Evolutionary conservation across 2,113 vertebrate genomes (phyloP).

Genomic region (Microcebus griseorufus): DNA sequence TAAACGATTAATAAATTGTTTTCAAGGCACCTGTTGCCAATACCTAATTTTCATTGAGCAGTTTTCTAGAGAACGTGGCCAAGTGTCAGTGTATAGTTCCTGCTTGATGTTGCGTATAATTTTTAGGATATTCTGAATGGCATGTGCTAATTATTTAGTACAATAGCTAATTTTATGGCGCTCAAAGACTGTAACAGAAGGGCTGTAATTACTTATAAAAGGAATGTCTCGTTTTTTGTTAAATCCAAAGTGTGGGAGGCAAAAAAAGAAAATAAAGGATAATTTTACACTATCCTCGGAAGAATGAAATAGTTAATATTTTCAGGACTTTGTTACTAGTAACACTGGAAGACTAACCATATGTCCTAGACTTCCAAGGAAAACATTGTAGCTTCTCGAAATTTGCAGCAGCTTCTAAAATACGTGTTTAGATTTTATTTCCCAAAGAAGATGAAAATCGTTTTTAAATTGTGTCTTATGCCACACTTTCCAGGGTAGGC

Average conservation of each 20-base stretch:
- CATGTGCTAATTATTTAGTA: constrained; percentile 92
- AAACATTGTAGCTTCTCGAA: constrained; percentile 67
- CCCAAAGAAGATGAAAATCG: constrained; percentile 65
- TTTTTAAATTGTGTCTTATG: neutral
- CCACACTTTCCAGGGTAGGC: neutral
- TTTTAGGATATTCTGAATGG: constrained; percentile 88
- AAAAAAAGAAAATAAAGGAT: constrained; percentile 76
- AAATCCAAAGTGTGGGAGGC: constrained; percentile 82
- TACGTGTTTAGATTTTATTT: constrained; percentile 65
- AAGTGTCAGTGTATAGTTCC: constrained; percentile 85
- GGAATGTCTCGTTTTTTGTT: constrained; percentile 84
- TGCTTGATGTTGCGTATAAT: constrained; percentile 91
- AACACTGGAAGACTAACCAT: constrained; percentile 78
- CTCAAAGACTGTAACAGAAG: constrained; percentile 85
- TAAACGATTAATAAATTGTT: constrained; percentile 83
- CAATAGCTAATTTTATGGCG: constrained; percentile 88
- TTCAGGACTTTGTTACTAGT: constrained; percentile 77
- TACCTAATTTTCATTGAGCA: constrained; percentile 84
- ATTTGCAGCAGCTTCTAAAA: constrained; percentile 74
- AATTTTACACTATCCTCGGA: constrained; percentile 64
- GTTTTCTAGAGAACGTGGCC: constrained; percentile 78
- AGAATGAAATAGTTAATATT: constrained; percentile 83
- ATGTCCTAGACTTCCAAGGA: constrained; percentile 70
- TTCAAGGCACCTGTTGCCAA: constrained; percentile 85
- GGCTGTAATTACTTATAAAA: constrained; percentile 87